Base-by-base conservation (phyloP, 2,888 invertebrate genomes). In the Lochmaea capreae region DNA sequence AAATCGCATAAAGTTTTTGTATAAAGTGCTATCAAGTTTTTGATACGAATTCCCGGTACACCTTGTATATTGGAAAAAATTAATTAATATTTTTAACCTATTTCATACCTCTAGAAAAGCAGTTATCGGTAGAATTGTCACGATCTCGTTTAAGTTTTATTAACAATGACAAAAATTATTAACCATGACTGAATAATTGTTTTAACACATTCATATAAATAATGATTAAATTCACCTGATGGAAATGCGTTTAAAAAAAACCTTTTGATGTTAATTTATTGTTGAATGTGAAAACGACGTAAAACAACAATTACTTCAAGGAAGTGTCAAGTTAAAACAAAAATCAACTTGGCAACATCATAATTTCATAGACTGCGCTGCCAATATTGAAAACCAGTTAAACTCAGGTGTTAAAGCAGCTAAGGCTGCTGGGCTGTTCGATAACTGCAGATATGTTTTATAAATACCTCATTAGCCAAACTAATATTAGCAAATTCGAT, bases 131-230 rank as follows among this genome's bases (percentile, higher is more conserved):
- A 49, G 14, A 49, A 49, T 49, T 49, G 46, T 49, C 46, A 49
- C 14, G 46, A 49, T 14, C 12, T 49, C 46, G 14, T 49, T 49
- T n/a, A 46, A 11, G 14, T 46, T 46, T 46, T 46, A 46, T 46
- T 46, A 49, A 49, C 46, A 14, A 49, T 12, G 46, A 49, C 14
- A 5, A 14, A 14, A 49, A n/a, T 49, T 49, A 49, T 49, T n/a
- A 49, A 5, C 46, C 46, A 14, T 49, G 46, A 14, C 46, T 49
- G 14, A n/a, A 14, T 49, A 46, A 49, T 49, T 49, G 46, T 49
- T 49, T 49, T n/a, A 49, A 49, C 46, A 49, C 46, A 49, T 49
- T 49, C 46, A 49, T 49, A 49, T 14, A 49, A 49, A 49, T 49
- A 5, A 49, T 49, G 4, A 49, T 49, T 49, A n/a, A 49, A 33